Base-by-base conservation (phyloP, 1,140 invertebrate species). In the Cotesia chilonis region DNA sequence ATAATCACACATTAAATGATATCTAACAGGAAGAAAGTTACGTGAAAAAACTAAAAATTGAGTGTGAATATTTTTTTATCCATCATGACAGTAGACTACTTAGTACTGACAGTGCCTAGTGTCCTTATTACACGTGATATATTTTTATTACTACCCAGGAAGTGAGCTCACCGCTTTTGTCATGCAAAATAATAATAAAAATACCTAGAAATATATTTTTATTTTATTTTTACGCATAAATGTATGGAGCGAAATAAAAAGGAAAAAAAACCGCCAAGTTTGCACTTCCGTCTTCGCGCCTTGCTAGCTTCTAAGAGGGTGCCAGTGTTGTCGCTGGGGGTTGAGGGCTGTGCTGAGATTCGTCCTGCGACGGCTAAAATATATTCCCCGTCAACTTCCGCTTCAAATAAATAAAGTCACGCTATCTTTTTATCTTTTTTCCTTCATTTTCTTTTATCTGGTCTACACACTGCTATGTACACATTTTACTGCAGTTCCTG, bases 371-470 rank as follows among this genome's bases (percentile, higher is more conserved):
- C 73, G 76, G 80, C 81, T 80, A 78, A 86, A 85, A 87, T 87
- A 87, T 87, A 86, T 87, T 86, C 83, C 20, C 82, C 82, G 81
- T 85, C 81, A 82, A 84, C 82, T 87, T 87, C 86, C 86, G 86
- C 72, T 85, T 79, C 82, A 87, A 84, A 87, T 86, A 87, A 87
- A 87, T 87, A 87, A 87, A 86, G 84, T 86, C 85, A 85, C 84
- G 82, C 85, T 81, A 61, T 65, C 55, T 72, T 36, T 28, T 35
- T 28, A n/a, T 37, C 20, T n/a, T 60, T 36, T 41, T 51, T 3
- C 37, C 51, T 64, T 28, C n/a, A 36, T 28, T 51, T 64, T 65
- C 47, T 52, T 36, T 10, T 37, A 36, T 35, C 51, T 70, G 28
- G 28, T 54, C 73, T 76, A 65, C 72, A 72, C 72, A 74, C 76